Evolutionary conservation across 2,113 vertebrate species (phyloP).

Genomic region (Megaleporinus macrocephalus): DNA sequence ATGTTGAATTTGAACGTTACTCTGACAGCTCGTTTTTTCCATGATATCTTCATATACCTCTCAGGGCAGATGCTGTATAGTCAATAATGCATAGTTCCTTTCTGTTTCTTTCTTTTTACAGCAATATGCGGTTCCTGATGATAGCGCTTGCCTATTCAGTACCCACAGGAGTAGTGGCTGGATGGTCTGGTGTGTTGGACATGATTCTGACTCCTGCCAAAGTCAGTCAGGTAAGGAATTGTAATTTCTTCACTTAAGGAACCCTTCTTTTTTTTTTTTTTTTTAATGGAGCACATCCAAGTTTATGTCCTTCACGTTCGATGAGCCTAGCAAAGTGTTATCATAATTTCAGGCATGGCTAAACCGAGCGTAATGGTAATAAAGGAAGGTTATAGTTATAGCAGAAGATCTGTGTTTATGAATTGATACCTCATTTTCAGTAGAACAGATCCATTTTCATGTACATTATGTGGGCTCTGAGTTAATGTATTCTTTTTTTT

Average conservation of each 20-base stretch:
- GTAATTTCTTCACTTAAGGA: background rate
- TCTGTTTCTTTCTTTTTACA: slow-evolving; percentile 60
- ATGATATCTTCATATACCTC: background rate
- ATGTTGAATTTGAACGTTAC: background rate
- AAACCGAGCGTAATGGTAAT: background rate
- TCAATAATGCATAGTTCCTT: background rate
- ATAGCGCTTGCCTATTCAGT: slow-evolving; percentile 94
- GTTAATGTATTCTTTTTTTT: background rate
- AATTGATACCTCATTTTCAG: background rate
- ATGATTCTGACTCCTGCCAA: slow-evolving; percentile 93
- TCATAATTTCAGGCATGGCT: slow-evolving; percentile 17
- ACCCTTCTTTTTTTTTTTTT: background rate
- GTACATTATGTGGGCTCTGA: background rate
- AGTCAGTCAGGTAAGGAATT: slow-evolving; percentile 88
- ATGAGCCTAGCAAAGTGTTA: background rate
- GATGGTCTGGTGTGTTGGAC: slow-evolving; percentile 95
- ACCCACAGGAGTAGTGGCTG: slow-evolving; percentile 92
- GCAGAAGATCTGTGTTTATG: background rate
- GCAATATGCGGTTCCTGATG: slow-evolving; percentile 96
- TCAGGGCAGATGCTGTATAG: background rate
- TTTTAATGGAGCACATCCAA: background rate
- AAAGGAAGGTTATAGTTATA: background rate
- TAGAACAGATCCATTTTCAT: background rate
- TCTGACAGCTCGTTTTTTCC: background rate
- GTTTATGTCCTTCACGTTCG: background rate